These are phyloP conservation scores for Kryptolebias ocellatus DNA, from an alignment of 2,797 vertebrate species.

Conservation along the genomic window DNA sequence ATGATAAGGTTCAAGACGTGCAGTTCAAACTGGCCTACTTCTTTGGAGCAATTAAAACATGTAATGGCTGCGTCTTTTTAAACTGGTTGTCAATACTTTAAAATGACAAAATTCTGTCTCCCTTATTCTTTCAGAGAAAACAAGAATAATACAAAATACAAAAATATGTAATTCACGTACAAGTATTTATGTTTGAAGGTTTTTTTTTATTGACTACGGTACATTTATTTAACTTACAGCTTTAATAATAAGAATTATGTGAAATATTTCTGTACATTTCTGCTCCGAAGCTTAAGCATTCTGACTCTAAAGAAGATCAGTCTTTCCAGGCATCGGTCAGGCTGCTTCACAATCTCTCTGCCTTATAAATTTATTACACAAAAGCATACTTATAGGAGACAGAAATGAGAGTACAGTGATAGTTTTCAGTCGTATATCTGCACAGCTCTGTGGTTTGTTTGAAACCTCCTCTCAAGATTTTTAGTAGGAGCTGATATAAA, in stretches of 20 bases:
- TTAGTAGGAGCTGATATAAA: not conserved
- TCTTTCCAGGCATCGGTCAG: constrained; percentile 60
- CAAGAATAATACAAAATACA: constrained; percentile 16
- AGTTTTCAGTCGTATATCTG: constrained; percentile 41
- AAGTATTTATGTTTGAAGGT: constrained; percentile 3
- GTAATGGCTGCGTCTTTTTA: constrained; percentile 26
- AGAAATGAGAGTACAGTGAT: constrained; percentile 22
- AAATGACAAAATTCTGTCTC: constrained; percentile 44
- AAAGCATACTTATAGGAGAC: constrained; percentile 30
- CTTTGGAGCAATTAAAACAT: constrained; percentile 31
- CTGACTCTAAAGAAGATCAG: constrained; percentile 65
- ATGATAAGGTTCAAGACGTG: constrained; percentile 17
- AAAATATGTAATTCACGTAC: constrained; percentile 44
- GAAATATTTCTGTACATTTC: constrained; percentile 58
- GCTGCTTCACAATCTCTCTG: constrained; percentile 35
- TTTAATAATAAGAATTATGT: constrained; percentile 64
- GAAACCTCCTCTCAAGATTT: not conserved
- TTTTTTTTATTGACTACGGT: constrained; percentile 29
- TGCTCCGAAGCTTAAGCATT: constrained; percentile 59
- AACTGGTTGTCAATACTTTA: constrained; percentile 32
- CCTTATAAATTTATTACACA: constrained; percentile 49
- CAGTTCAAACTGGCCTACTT: constrained; percentile 21
- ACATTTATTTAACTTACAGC: constrained; percentile 34
- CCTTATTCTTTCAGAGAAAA: constrained; percentile 34
- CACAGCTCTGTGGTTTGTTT: constrained; percentile 1